Percentiles rank a stretch among this genome's conserved stretches.
phyloP scores from a whole-genome alignment of 2,888 invertebrate genomes.

The Meandrusa payeni region DNA sequence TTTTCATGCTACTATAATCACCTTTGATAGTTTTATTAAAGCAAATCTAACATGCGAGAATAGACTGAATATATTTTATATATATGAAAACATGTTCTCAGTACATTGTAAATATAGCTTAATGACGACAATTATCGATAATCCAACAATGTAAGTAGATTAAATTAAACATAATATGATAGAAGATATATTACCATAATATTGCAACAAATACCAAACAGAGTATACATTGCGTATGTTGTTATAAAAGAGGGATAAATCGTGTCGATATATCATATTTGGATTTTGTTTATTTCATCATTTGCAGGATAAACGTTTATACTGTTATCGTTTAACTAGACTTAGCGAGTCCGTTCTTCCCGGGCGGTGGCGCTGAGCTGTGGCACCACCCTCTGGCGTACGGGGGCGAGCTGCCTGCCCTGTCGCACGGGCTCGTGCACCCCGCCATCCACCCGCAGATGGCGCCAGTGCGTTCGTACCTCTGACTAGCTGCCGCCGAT shows the following conservation, averaged over 20 bases:
- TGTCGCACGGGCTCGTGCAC: constrained; percentile 96
- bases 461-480: constrained; percentile 97
- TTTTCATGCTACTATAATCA: constrained; percentile 57
- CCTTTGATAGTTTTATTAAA: constrained; percentile 17
- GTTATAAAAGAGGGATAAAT: no score
- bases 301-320: no score
- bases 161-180: no score
- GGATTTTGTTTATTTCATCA: no score
- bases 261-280: no score
- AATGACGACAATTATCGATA: no score
- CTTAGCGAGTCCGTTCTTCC: constrained; percentile 97
- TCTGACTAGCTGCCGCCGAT: constrained; percentile 97
- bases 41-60: background rate
- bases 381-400: constrained; percentile 94
- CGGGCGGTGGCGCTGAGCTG: constrained; percentile 91
- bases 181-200: no score
- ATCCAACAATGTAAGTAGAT: no score
- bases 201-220: no score
- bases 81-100: constrained; percentile 61
- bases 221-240: no score
- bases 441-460: constrained; percentile 98
- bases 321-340: constrained; percentile 84
- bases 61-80: background rate
- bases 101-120: constrained; percentile 65
- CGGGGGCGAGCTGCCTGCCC: constrained; percentile 90